Evolutionary conservation across 2,113 vertebrate genomes (phyloP).

Genomic region (Accipiter cooperii): DNA sequence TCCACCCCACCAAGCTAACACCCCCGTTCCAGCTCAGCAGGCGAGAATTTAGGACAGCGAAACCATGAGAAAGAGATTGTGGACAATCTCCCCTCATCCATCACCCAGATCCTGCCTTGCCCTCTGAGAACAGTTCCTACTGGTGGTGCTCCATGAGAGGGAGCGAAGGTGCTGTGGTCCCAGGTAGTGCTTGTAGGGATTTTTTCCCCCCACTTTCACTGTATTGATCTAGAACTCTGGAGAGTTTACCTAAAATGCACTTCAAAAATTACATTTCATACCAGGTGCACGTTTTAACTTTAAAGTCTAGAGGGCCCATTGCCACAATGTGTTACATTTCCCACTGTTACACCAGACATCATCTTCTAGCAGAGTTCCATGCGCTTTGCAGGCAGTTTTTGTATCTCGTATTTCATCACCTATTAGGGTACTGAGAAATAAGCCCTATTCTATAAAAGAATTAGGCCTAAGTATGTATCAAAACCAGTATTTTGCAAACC

Average conservation of each 20-base stretch:
- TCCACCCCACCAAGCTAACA: neutral
- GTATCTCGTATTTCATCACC: neutral
- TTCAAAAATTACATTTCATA: neutral
- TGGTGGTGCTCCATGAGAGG: neutral
- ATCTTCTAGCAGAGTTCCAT: neutral
- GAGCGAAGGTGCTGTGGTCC: neutral
- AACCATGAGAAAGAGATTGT: neutral
- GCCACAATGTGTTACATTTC: neutral
- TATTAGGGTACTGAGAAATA: neutral
- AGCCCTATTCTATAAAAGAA: neutral
- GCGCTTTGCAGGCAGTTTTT: neutral
- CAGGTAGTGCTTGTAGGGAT: neutral
- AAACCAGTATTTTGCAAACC: neutral
- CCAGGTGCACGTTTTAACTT: neutral
- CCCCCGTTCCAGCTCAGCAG: neutral
- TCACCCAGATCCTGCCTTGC: neutral
- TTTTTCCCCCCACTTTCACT: neutral
- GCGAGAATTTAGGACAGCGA: neutral
- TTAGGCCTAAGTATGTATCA: neutral
- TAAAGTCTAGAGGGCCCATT: neutral
- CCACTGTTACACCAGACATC: neutral
- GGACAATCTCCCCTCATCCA: neutral
- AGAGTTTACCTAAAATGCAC: neutral
- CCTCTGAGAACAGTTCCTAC: neutral
- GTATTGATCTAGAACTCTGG: neutral